Evolutionary conservation across 53 echinoderm and acorn worm species (phyloP).

Genomic region (Patiria pectinifera): DNA sequence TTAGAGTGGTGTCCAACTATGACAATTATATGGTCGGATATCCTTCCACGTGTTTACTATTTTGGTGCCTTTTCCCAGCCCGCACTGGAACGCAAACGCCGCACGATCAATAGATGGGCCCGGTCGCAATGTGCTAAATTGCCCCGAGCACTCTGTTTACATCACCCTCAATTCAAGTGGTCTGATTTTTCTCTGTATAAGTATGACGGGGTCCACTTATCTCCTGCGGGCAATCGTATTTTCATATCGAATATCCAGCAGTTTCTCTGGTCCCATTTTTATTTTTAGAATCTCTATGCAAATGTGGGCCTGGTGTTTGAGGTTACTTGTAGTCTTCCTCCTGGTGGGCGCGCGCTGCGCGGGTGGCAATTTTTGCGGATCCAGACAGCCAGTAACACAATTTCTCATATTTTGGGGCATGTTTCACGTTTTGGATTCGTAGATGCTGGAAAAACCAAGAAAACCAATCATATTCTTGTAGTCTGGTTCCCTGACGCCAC

Average conservation of each 20-base stretch:
- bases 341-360: background rate
- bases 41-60: constrained; percentile 1
- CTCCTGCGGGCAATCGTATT: background rate
- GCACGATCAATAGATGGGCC: constrained; percentile 37
- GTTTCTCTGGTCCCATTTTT: background rate
- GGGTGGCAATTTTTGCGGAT: constrained; percentile 18
- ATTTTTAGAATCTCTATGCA: no score
- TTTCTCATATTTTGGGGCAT: no score
- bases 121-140: background rate
- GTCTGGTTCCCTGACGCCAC: no score
- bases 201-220: constrained; percentile 30
- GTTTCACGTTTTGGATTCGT: no score
- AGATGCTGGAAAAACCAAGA: no score
- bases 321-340: background rate
- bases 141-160: background rate
- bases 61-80: background rate
- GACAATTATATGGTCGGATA: constrained; percentile 19
- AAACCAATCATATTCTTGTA: no score
- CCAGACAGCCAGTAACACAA: constrained; percentile 1
- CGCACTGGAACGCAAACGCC: constrained; percentile 12
- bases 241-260: background rate
- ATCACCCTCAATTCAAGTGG: constrained; percentile 32
- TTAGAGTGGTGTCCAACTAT: background rate
- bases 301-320: background rate
- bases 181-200: constrained; percentile 7